Evolutionary conservation across 1,140 invertebrate genomes (phyloP).

Genomic region (Plectrocnemia conspersa): DNA sequence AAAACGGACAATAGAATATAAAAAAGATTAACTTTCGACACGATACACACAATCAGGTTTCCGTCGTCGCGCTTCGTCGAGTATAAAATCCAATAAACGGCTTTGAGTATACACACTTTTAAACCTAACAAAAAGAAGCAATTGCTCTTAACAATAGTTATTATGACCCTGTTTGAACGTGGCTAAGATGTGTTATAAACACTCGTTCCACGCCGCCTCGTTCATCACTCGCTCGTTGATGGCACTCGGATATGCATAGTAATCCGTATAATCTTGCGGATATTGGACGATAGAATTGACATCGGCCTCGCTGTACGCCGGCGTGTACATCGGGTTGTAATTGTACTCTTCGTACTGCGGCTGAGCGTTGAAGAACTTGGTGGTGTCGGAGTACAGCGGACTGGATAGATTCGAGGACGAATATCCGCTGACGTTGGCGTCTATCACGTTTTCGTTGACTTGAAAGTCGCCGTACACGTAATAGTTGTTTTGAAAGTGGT

Average conservation of each 20-base stretch:
- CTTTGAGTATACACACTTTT: slow-evolving; percentile 9
- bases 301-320: slow-evolving; percentile 3
- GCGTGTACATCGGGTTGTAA: slow-evolving; percentile 3
- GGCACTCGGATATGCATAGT: slow-evolving; percentile 5
- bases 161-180: slow-evolving; percentile 16
- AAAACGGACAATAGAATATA: too few relatives aligned
- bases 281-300: slow-evolving; percentile 6
- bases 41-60: too few relatives aligned
- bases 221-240: too few relatives aligned
- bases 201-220: slow-evolving; percentile 16
- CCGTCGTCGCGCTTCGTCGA: too few relatives aligned
- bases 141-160: slow-evolving; percentile 17
- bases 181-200: slow-evolving; percentile 23
- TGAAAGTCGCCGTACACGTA: slow-evolving; percentile 10
- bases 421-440: slow-evolving; percentile 16
- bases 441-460: background rate
- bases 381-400: slow-evolving; percentile 22
- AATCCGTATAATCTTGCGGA: background rate
- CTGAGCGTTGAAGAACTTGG: slow-evolving; percentile 21
- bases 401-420: slow-evolving; percentile 26
- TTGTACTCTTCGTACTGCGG: slow-evolving; percentile 14
- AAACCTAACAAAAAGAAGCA: slow-evolving; percentile 17
- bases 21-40: too few relatives aligned
- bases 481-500: slow-evolving; percentile 5
- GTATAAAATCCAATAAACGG: too few relatives aligned